A percentile compares a stretch with the other conserved stretches of the same genome.
Evolutionary conservation across 2,113 vertebrate genomes (phyloP).

Genomic region (Regulus satrapa): DNA sequence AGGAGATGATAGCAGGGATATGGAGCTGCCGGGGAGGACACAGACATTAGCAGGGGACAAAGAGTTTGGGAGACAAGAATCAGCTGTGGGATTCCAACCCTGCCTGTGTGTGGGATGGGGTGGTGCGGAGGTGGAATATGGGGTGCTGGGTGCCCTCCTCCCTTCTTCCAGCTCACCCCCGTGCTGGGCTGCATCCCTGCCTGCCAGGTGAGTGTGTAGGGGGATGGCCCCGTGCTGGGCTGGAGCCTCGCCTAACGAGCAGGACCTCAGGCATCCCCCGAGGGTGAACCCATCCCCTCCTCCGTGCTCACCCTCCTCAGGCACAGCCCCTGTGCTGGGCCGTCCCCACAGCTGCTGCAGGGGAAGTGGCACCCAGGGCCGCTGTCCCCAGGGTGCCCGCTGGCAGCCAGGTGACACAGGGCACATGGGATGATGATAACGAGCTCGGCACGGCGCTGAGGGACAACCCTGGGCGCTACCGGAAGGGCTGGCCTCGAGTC

Average conservation of each 20-base stretch:
- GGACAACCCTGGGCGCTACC: not conserved
- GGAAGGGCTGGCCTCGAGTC: not conserved
- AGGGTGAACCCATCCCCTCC: not conserved
- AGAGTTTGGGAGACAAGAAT: not conserved
- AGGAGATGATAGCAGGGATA: rapidly evolving
- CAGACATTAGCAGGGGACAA: not conserved
- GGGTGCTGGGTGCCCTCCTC: not conserved
- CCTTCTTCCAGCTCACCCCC: not conserved
- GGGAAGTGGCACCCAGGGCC: not conserved
- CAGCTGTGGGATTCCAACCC: not conserved
- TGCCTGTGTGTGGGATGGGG: not conserved
- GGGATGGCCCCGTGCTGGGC: not conserved
- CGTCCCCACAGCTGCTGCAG: not conserved
- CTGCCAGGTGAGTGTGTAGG: not conserved
- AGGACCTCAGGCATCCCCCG: not conserved
- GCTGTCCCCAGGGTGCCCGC: not conserved
- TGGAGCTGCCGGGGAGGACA: not conserved
- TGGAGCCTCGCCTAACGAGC: not conserved
- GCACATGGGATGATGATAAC: not conserved
- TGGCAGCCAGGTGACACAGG: not conserved
- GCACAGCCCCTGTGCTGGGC: not conserved
- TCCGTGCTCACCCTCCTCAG: not conserved
- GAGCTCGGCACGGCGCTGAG: not conserved
- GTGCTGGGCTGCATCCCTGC: not conserved
- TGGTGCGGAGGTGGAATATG: not conserved